These are phyloP conservation scores for Caenorhabditis japonica DNA, from an alignment of 2,888 invertebrate genomes.

Conservation along the genomic window DNA sequence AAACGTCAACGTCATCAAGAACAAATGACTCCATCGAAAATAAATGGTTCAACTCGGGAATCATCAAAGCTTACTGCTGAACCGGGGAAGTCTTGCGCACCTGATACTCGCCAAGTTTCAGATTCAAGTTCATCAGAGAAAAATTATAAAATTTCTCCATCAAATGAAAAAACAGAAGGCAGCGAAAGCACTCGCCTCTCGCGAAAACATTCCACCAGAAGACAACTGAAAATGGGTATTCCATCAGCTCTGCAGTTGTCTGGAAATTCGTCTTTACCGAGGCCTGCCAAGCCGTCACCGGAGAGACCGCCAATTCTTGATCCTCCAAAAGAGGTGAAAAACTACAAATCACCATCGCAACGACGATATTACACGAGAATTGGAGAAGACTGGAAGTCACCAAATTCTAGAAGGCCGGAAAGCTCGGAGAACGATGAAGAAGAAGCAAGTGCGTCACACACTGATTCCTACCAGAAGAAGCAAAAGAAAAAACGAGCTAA, in stretches of 20 bases:
- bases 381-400: conserved; percentile 22
- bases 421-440: not conserved
- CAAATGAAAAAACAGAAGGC: too few relatives aligned
- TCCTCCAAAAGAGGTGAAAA: conserved; percentile 10
- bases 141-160: too few relatives aligned
- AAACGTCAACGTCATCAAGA: too few relatives aligned
- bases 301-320: conserved; percentile 23
- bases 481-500: not conserved
- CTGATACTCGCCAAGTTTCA: too few relatives aligned
- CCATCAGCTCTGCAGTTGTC: conserved; percentile 5
- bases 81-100: too few relatives aligned
- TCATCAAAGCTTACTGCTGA: too few relatives aligned
- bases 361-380: conserved; percentile 22
- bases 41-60: too few relatives aligned
- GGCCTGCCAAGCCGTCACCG: conserved; percentile 16
- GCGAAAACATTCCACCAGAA: not conserved
- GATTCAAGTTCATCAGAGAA: too few relatives aligned
- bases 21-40: too few relatives aligned
- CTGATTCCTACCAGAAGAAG: not conserved
- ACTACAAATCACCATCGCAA: conserved; percentile 24
- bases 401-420: too few relatives aligned
- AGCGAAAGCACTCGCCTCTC: too few relatives aligned
- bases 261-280: conserved; percentile 21
- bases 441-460: not conserved
- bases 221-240: not conserved